Conservation (phyloP, 2,888 invertebrate species). For the Protophormia terraenovae region DNA sequence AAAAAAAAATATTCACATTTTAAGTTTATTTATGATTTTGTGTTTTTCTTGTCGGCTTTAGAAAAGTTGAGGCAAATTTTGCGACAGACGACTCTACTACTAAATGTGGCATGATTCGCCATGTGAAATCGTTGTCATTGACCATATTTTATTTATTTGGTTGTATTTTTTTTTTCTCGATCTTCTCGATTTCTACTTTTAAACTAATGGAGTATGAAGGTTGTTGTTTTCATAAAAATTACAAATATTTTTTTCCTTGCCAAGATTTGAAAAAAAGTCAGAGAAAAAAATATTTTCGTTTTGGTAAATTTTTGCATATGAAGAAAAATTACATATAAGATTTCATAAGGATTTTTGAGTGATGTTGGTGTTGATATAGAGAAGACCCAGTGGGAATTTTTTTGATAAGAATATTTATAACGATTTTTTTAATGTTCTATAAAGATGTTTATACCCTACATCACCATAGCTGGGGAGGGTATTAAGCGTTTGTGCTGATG, state of each 20-base stretch:
- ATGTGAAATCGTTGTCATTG: constrained; percentile 60
- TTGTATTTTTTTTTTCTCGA: constrained; percentile 6
- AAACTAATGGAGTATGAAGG: constrained; percentile 58
- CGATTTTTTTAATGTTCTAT: no score
- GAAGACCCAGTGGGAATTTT: constrained; percentile 1
- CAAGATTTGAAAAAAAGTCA: not conserved
- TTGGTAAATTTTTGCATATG: constrained; percentile 33
- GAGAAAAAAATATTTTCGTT: constrained; percentile 25
- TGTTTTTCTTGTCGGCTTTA: constrained; percentile 24
- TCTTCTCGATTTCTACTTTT: constrained; percentile 26
- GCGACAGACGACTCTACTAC: constrained; percentile 45
- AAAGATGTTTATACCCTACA: no score
- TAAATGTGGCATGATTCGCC: constrained; percentile 51
- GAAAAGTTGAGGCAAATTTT: constrained; percentile 11
- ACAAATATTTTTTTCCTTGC: constrained; percentile 31
- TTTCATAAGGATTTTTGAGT: constrained; percentile 12
- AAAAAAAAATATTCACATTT: constrained; percentile 61
- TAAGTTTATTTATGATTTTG: constrained; percentile 53
- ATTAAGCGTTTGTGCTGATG: no score
- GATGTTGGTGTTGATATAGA: not conserved
- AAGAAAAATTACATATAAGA: not conserved
- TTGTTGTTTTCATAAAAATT: constrained; percentile 37
- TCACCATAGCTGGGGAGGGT: no score
- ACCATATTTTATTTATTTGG: constrained; percentile 47
- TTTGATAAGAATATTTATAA: not conserved